A percentile compares a stretch with the other conserved stretches of the same genome.
Conservation (phyloP, 2,797 vertebrate species). For the Gadopsis marmoratus region DNA sequence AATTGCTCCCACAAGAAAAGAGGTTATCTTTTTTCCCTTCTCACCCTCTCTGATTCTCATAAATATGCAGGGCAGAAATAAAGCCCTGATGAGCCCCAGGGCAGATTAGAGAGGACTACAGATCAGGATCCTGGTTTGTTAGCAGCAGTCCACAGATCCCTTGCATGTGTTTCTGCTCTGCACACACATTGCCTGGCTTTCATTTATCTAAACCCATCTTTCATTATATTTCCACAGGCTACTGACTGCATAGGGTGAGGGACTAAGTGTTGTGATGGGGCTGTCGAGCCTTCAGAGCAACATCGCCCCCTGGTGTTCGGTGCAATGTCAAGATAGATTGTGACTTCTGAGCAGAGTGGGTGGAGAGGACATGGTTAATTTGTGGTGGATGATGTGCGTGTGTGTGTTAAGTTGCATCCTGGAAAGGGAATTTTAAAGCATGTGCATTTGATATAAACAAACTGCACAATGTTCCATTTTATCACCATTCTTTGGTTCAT, state of each 20-base stretch:
- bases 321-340: slow-evolving; percentile 2
- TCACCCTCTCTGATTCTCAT: slow-evolving; percentile 72
- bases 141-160: slow-evolving; percentile 71
- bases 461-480: slow-evolving; percentile 80
- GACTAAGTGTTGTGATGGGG: slow-evolving; percentile 18
- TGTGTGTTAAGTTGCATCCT: slow-evolving; percentile 37
- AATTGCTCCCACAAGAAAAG: slow-evolving; percentile 82
- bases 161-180: slow-evolving; percentile 73
- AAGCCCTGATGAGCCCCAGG: slow-evolving; percentile 77
- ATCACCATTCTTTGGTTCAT: slow-evolving; percentile 69
- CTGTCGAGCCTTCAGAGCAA: slow-evolving; percentile 43
- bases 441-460: slow-evolving; percentile 78
- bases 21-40: slow-evolving; percentile 51
- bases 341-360: slow-evolving; percentile 19
- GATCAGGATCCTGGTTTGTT: slow-evolving; percentile 77
- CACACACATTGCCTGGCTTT: slow-evolving; percentile 64
- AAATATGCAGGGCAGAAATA: slow-evolving; percentile 80
- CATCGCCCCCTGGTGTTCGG: slow-evolving; percentile 71
- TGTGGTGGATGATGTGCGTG: slow-evolving; percentile 33
- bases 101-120: slow-evolving; percentile 81
- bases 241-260: slow-evolving; percentile 34
- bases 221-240: slow-evolving; percentile 66
- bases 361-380: slow-evolving; percentile 43
- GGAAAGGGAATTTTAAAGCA: slow-evolving; percentile 63
- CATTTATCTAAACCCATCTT: slow-evolving; percentile 66